A percentile compares a stretch with the other conserved stretches of the same genome.
These are phyloP conservation scores for Amblyornis subalaris DNA, from an alignment of 2,113 vertebrate species.

Conservation along the genomic window DNA sequence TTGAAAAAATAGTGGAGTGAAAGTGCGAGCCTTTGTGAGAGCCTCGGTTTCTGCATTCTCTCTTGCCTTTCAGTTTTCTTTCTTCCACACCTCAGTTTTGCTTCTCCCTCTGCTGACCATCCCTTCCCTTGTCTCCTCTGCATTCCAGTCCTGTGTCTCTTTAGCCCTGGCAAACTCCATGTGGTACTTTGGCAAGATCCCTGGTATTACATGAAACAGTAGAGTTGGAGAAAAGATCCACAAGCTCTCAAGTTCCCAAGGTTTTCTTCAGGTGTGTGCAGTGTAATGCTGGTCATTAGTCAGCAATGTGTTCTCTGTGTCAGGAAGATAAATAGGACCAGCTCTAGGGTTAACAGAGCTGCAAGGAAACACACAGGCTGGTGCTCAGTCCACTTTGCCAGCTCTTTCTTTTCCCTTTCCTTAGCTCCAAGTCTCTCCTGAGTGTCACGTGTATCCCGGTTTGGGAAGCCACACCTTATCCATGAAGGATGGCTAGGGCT, in stretches of 20 bases:
- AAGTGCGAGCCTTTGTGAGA: neutral
- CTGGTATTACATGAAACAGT: neutral
- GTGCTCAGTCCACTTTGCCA: neutral
- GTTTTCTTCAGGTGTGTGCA: neutral
- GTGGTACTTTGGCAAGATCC: neutral
- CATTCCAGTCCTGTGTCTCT: neutral
- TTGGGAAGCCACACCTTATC: neutral
- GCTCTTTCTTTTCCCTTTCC: neutral
- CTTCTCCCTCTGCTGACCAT: neutral
- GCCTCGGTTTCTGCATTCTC: neutral
- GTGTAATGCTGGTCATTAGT: neutral
- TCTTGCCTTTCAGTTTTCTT: neutral
- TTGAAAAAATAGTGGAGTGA: neutral
- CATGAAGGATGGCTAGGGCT: neutral
- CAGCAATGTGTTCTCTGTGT: neutral
- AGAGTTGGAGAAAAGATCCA: neutral
- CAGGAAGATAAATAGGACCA: neutral
- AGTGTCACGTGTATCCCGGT: fast-evolving
- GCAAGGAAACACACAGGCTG: neutral
- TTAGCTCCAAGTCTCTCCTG: neutral
- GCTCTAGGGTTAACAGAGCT: neutral
- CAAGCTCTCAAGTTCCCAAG: neutral
- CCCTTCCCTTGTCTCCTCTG: neutral
- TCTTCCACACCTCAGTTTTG: neutral
- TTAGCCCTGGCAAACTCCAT: neutral